phyloP scores from a whole-genome alignment of 2,888 invertebrate species.

The Heliconius ismenius region DNA sequence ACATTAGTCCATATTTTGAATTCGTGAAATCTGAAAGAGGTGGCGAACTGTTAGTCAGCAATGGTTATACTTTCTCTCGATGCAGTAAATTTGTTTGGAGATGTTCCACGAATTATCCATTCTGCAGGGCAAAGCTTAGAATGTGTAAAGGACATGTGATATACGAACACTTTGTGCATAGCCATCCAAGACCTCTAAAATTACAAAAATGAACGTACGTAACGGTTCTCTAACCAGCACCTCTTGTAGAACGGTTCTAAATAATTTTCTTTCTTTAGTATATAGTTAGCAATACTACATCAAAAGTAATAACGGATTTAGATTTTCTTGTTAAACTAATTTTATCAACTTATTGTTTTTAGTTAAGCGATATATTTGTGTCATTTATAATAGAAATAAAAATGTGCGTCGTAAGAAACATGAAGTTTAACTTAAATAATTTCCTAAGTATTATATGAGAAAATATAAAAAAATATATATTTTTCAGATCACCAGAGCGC shows the following conservation, averaged over 20 bases:
- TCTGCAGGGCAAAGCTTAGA: constrained; percentile 9
- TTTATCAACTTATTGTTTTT: neutral
- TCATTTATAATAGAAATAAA: neutral
- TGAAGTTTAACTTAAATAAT: constrained; percentile 7
- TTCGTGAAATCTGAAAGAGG: constrained; percentile 17
- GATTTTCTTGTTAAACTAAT: neutral
- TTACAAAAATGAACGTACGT: too few species aligned
- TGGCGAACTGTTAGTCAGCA: constrained; percentile 8
- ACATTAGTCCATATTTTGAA: constrained; percentile 16
- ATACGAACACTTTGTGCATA: constrained; percentile 6
- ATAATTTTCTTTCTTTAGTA: neutral
- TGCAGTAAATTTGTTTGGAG: constrained; percentile 23
- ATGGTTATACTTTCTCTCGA: constrained; percentile 12
- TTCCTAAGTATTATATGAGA: neutral
- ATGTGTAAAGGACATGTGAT: constrained; percentile 6
- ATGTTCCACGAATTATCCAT: constrained; percentile 18
- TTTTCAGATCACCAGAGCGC: constrained; percentile 24
- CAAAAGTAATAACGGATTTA: constrained; percentile 36
- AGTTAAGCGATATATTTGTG: neutral
- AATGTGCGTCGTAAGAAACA: neutral
- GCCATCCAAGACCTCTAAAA: neutral
- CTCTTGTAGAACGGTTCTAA: too few species aligned
- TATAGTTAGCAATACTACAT: neutral
- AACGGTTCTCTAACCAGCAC: too few species aligned
- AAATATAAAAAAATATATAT: neutral